phyloP scores from a whole-genome alignment of 2,888 invertebrate species.

The Ditylenchus weischeri region DNA sequence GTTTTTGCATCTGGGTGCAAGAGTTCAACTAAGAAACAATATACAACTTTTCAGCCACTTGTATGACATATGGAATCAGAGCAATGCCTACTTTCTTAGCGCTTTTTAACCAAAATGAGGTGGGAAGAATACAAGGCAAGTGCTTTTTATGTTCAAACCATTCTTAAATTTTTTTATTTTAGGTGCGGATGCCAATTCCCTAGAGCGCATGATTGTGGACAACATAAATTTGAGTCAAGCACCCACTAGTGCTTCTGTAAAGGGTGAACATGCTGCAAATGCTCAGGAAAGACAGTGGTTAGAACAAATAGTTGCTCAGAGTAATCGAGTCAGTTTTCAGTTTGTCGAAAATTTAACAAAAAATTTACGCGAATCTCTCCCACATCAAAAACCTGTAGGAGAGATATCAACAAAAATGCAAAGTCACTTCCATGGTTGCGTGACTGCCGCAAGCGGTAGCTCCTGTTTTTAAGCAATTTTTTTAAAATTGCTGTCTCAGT shows the following conservation, averaged over 20 bases:
- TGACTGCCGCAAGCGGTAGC: too few species aligned
- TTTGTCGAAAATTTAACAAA: not conserved
- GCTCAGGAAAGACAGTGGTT: conserved; percentile 43
- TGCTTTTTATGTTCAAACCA: too few species aligned
- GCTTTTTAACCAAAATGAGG: conserved; percentile 73
- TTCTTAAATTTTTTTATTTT: not conserved
- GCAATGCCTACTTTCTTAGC: conserved; percentile 99
- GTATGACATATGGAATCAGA: conserved; percentile 79
- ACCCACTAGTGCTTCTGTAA: not conserved
- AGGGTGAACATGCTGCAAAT: conserved; percentile 30
- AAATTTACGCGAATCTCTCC: not conserved
- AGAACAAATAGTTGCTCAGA: conserved; percentile 26
- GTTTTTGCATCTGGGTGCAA: too few species aligned
- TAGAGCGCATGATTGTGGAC: conserved; percentile 69
- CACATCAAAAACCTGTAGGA: too few species aligned
- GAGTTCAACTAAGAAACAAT: not conserved
- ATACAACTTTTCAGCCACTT: conserved; percentile 59
- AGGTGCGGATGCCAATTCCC: conserved; percentile 71
- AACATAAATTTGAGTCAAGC: conserved; percentile 16
- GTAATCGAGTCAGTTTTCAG: conserved; percentile 23
- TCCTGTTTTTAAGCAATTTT: too few species aligned
- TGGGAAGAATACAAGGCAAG: conserved; percentile 67
- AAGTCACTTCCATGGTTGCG: too few species aligned
- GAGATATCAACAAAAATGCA: too few species aligned
- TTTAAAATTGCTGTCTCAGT: too few species aligned